Evolutionary conservation across 2,797 vertebrate genomes (phyloP), one percentile per base, ranked within the genome.

Genomic region (Pseudochaenichthys georgianus): DNA sequence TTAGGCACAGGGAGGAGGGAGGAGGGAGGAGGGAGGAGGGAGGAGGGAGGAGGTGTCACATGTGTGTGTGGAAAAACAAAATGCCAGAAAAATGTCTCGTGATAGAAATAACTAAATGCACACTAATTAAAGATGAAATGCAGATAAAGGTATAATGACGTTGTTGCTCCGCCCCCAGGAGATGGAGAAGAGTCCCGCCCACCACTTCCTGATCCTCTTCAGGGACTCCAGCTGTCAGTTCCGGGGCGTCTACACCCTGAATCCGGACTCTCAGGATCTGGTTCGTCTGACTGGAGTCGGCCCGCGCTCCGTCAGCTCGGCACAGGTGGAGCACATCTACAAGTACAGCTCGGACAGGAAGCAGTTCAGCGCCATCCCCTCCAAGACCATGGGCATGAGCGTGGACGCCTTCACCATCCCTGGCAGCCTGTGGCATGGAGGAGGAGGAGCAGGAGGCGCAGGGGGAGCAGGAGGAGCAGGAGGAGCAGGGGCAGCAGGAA

Each of bases 271-370:
- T 0, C 95, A 96, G 82, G 96, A 97, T 80, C 93, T 98, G 2
- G 88, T 89, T 0, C 93, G 97, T 15, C 68, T 98, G 87, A 91
- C 95, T 0, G 97, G 97, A 2, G 91, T 96, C 0, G 97, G 97
- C 0, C 97, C 97, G 0, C 93, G 95, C 4, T 87, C 92, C 0
- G 89, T 98, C 55, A 88, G 88, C 9, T 88, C 94, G 0, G 58
- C 94, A 62, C 96, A 96, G 86, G 95, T 98, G 1, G 96, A 98
- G 60, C 93, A 95, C 75, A 96, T 98, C 87, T 98, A 96, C 84
- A 98, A 98, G 83, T 98, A 98, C 93, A 97, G 95, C 77, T 98
- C 97, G 0, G 97, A 98, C 88, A 95, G 96, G 80, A 98, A 98
- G 90, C 96, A 97, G 81, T 98, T 98, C 81, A 97, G 95, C 1